Conservation (phyloP, 2,888 invertebrate genomes). For the Timema cristinae region DNA sequence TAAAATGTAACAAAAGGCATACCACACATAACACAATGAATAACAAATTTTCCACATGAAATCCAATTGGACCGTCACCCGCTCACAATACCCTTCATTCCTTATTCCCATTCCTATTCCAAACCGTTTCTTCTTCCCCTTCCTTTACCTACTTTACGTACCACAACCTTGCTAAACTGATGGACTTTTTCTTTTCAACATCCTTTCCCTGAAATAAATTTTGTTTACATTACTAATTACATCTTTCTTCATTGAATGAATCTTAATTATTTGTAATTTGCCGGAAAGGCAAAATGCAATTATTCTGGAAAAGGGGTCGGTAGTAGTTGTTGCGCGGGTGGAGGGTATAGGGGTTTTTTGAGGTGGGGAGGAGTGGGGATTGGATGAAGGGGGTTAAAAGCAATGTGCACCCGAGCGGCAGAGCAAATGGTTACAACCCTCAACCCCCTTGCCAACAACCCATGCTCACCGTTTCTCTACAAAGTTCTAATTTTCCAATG, state of each 20-base stretch:
- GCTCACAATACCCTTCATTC: not conserved
- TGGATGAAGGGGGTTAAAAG: constrained; percentile 20
- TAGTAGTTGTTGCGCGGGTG: not conserved
- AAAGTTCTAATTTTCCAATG: constrained; percentile 29
- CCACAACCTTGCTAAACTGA: constrained; percentile 21
- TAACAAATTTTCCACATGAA: constrained; percentile 29
- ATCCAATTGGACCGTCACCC: constrained; percentile 24
- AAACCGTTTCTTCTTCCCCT: constrained; percentile 13
- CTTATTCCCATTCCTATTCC: constrained; percentile 11
- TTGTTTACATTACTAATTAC: constrained; percentile 32
- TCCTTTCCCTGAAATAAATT: constrained; percentile 29
- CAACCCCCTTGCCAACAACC: not conserved
- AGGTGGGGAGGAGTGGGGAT: not conserved
- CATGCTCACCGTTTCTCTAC: constrained; percentile 21
- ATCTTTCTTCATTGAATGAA: constrained; percentile 33
- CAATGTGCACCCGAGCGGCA: constrained; percentile 26
- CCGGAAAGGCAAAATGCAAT: constrained; percentile 32
- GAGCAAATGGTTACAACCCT: constrained; percentile 23
- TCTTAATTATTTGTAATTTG: constrained; percentile 33
- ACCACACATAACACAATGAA: constrained; percentile 18
- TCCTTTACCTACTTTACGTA: constrained; percentile 20
- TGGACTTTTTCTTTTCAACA: constrained; percentile 22
- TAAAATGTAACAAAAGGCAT: too few species aligned
- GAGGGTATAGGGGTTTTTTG: not conserved
- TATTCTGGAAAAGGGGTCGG: constrained; percentile 23